Evolutionary conservation across 2,797 vertebrate species (phyloP).

Genomic region (Sebastes umbrosus): DNA sequence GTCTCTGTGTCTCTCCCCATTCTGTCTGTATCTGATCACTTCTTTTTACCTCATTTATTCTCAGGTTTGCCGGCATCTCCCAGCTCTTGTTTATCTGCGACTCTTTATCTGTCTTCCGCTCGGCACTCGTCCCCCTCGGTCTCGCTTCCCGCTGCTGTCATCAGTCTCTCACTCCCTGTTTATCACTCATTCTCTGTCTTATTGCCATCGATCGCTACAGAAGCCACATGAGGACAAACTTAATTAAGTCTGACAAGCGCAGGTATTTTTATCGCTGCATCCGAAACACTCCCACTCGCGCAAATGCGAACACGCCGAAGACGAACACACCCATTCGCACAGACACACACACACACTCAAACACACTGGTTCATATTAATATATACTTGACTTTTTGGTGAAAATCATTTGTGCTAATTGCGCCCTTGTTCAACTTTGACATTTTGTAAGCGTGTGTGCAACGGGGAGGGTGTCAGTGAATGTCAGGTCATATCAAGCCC

Average conservation of each 20-base stretch:
- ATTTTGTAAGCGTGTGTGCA: slow-evolving; percentile 23
- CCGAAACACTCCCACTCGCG: slow-evolving; percentile 2
- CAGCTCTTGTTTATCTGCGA: slow-evolving; percentile 21
- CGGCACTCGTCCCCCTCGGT: slow-evolving; percentile 15
- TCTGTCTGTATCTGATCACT: background rate
- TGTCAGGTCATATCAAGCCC: slow-evolving; percentile 41
- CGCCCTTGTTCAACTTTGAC: slow-evolving; percentile 35
- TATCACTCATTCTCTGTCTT: slow-evolving; percentile 61
- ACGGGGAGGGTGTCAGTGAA: slow-evolving; percentile 19
- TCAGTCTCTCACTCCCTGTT: slow-evolving; percentile 53
- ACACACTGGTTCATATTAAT: background rate
- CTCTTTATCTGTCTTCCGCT: slow-evolving; percentile 48
- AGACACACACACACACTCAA: background rate
- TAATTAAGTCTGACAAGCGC: slow-evolving; percentile 72
- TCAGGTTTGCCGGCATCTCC: slow-evolving; percentile 15
- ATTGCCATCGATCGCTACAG: slow-evolving; percentile 57
- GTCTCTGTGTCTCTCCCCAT: background rate
- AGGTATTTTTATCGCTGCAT: slow-evolving; percentile 66
- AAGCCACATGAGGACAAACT: slow-evolving; percentile 59
- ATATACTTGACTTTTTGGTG: slow-evolving; percentile 1
- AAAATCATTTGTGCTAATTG: slow-evolving; percentile 33
- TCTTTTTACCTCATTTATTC: slow-evolving; percentile 24
- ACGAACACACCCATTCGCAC: background rate
- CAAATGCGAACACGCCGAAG: background rate
- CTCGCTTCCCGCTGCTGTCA: slow-evolving; percentile 47